phyloP scores from a whole-genome alignment of 35 echinoderm and acorn worm genomes.

The Patiria miniata region DNA sequence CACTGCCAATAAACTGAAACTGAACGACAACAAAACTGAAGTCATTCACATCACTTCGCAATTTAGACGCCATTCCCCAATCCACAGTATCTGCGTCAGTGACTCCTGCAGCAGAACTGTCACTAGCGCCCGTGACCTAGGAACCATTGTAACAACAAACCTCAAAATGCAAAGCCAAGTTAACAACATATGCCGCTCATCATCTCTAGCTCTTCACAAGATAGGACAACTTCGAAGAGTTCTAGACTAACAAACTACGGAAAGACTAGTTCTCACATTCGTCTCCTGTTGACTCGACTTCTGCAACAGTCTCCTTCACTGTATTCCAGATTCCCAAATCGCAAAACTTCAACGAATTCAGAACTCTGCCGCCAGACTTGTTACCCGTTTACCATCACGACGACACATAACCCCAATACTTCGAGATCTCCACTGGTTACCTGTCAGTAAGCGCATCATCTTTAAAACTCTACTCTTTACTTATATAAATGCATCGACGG shows the following conservation, averaged over 20 bases:
- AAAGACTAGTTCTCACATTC: not conserved
- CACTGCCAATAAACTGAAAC: too few species aligned
- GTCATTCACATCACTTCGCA: not conserved
- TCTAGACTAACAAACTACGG: not conserved
- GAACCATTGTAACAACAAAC: not conserved
- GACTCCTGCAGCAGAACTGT: not conserved
- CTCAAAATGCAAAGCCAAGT: not conserved
- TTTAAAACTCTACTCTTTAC: too few species aligned
- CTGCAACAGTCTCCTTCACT: not conserved
- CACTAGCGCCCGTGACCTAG: not conserved
- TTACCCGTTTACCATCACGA: too few species aligned
- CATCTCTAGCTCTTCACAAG: not conserved
- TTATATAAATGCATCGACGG: too few species aligned
- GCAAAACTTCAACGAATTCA: too few species aligned
- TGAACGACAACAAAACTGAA: too few species aligned
- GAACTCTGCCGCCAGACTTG: too few species aligned
- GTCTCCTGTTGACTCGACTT: not conserved
- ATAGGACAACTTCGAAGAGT: not conserved
- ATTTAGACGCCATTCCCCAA: not conserved
- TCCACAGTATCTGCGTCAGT: not conserved
- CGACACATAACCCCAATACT: too few species aligned
- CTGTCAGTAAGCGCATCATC: too few species aligned
- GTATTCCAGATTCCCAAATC: not conserved
- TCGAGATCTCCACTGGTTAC: too few species aligned
- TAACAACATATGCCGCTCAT: too few species aligned